A percentile compares a stretch with the other conserved stretches of the same genome.
phyloP scores from a whole-genome alignment of 2,113 vertebrate genomes.

The Bubalus kerabau region DNA sequence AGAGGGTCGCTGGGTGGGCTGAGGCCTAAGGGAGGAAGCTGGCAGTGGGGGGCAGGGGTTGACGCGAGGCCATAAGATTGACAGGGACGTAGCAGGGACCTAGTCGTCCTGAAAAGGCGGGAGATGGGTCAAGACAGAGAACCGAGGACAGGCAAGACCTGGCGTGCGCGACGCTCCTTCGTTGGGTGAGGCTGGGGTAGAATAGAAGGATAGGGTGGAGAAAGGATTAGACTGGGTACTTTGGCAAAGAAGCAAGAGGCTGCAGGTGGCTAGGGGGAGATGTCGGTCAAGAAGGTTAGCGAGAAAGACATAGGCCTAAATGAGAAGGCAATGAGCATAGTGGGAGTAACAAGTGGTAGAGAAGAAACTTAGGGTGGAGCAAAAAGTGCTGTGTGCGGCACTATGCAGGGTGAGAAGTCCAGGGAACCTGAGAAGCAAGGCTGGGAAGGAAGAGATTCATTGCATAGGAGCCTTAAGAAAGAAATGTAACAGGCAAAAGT shows the following conservation, averaged over 20 bases:
- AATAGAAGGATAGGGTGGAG: neutral
- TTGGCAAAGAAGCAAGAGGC: neutral
- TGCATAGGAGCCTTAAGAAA: neutral
- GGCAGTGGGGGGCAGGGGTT: neutral
- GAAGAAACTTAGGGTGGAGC: slow-evolving; percentile 1
- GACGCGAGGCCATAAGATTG: neutral
- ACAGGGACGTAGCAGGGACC: neutral
- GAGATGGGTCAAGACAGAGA: neutral
- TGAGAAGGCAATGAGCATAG: neutral
- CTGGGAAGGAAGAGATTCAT: neutral
- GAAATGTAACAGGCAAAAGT: neutral
- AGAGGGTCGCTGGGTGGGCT: neutral
- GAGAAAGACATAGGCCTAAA: neutral
- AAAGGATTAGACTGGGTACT: neutral
- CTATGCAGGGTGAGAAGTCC: neutral
- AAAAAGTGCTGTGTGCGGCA: neutral
- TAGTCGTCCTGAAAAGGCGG: neutral
- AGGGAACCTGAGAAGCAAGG: neutral
- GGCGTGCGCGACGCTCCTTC: neutral
- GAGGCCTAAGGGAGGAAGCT: too few relatives aligned
- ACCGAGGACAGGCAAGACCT: neutral
- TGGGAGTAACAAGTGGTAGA: neutral
- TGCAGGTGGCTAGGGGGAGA: neutral
- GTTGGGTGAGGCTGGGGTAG: neutral
- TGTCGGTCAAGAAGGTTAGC: neutral